These are phyloP conservation scores for Cotesia typhae DNA, from an alignment of 1,140 invertebrate genomes.

Conservation along the genomic window DNA sequence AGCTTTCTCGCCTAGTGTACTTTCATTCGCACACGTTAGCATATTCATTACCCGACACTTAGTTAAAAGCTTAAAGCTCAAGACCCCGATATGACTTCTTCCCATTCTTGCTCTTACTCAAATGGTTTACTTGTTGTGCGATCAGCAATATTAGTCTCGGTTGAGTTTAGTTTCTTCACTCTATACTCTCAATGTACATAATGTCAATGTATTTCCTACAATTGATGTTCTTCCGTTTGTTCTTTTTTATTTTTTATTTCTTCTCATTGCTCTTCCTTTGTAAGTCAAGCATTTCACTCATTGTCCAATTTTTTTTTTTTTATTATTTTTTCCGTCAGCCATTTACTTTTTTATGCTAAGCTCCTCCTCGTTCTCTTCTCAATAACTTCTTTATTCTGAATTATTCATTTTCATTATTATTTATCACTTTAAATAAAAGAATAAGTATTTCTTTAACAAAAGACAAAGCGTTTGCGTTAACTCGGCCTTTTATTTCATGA, in stretches of 20 bases:
- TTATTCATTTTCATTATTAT: neutral
- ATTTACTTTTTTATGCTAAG: no score
- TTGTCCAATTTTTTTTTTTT: neutral
- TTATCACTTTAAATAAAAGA: no score
- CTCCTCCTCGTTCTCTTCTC: neutral
- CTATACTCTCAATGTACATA: neutral
- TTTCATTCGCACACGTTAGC: conserved; percentile 53
- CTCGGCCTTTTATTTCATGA: no score
- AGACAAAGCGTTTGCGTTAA: no score
- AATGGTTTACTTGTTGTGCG: conserved; percentile 27
- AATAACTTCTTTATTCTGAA: neutral
- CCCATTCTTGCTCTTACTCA: neutral
- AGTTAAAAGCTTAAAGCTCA: conserved; percentile 47
- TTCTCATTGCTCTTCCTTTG: neutral
- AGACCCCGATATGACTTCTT: conserved; percentile 25
- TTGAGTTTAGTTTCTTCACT: conserved; percentile 31
- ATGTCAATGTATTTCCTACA: neutral
- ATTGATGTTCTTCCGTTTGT: neutral
- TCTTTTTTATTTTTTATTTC: neutral
- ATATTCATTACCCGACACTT: conserved; percentile 57
- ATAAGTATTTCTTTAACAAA: no score
- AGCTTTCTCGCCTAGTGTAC: conserved; percentile 48
- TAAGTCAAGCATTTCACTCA: conserved; percentile 13
- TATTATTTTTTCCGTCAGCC: neutral
- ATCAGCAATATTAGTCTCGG: conserved; percentile 56